Conservation (phyloP, 2,113 vertebrate species). For the Lethenteron reissneri region DNA sequence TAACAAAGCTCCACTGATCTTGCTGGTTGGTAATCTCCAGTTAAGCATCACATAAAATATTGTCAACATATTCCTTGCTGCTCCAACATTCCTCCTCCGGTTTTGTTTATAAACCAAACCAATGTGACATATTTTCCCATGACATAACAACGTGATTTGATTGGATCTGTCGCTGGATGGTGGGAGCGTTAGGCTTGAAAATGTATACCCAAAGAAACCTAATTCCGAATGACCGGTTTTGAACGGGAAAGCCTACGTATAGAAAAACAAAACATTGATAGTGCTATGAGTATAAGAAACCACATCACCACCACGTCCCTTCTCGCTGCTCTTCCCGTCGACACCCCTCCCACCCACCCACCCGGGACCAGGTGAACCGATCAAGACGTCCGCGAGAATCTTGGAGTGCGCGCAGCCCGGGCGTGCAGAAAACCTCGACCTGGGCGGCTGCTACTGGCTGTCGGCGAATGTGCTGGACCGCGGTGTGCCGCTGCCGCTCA, state of each 20-base stretch:
- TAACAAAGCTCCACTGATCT: too few species aligned
- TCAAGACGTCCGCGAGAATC: slow-evolving; percentile 33
- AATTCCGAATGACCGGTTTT: too few species aligned
- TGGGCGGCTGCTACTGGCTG: slow-evolving; percentile 84
- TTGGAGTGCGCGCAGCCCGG: slow-evolving; percentile 36
- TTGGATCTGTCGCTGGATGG: too few species aligned
- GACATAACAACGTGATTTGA: too few species aligned
- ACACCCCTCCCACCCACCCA: slow-evolving; percentile 8
- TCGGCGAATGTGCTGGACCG: slow-evolving; percentile 38
- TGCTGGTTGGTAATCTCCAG: too few species aligned
- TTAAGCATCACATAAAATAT: too few species aligned
- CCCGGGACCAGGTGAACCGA: slow-evolving; percentile 36
- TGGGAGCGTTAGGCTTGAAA: too few species aligned
- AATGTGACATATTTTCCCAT: too few species aligned
- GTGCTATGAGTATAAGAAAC: not conserved
- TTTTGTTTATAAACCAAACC: too few species aligned
- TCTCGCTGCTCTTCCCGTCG: not conserved
- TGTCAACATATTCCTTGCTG: too few species aligned
- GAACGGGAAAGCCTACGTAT: not conserved
- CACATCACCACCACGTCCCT: not conserved
- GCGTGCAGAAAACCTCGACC: slow-evolving; percentile 55
- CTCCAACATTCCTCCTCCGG: too few species aligned
- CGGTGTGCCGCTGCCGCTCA: slow-evolving; percentile 38
- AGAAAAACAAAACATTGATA: not conserved
- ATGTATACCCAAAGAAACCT: too few species aligned